Evolutionary conservation across 2,113 vertebrate genomes (phyloP).

Genomic region (Thoracochromis brauschi): DNA sequence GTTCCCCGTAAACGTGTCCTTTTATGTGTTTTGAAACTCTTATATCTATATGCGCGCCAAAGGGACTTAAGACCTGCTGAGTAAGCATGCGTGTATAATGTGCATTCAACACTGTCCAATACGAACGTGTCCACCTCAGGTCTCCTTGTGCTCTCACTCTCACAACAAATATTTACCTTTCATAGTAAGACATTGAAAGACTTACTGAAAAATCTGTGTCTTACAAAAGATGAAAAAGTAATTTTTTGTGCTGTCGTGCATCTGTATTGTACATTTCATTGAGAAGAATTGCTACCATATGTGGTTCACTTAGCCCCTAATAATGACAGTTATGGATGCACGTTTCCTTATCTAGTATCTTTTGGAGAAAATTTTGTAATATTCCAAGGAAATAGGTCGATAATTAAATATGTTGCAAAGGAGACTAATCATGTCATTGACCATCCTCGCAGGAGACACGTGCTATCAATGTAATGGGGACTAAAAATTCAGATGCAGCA

Average conservation of each 20-base stretch:
- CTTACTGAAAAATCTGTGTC: background rate
- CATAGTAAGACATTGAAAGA: background rate
- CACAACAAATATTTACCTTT: background rate
- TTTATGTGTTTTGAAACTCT: background rate
- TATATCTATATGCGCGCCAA: background rate
- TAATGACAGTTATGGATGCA: background rate
- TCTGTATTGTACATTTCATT: background rate
- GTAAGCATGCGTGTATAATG: background rate
- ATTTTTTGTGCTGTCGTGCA: background rate
- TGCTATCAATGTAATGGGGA: background rate
- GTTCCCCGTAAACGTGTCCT: background rate
- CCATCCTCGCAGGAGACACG: conserved; percentile 8
- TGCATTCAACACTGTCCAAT: background rate
- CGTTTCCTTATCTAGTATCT: background rate
- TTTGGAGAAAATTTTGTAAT: background rate
- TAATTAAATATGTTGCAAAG: conserved; percentile 27
- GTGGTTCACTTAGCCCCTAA: background rate
- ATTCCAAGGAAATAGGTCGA: conserved; percentile 9
- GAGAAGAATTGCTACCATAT: background rate
- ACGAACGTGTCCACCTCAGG: background rate
- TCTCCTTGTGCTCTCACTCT: background rate
- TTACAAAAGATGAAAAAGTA: background rate
- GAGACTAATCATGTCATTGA: conserved; percentile 18
- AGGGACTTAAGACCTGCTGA: background rate
- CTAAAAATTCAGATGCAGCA: conserved; percentile 21